Conservation (phyloP, 2,888 invertebrate species). For the Lissocephala sabroskyi region DNA sequence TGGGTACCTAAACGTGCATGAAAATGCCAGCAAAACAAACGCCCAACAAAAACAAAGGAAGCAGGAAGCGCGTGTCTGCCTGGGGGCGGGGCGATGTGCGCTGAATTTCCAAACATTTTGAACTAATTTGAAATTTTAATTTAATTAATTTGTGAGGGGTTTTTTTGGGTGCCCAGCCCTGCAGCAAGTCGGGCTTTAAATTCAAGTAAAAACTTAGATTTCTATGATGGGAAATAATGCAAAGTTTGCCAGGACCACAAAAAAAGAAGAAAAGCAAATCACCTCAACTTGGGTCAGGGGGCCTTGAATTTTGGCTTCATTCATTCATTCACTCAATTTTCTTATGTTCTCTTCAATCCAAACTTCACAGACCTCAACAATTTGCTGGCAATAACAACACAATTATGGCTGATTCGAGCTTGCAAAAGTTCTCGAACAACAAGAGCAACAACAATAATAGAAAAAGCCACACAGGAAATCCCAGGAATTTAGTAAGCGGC, state of each 20-base stretch:
- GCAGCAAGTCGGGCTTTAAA: no score
- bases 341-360: conserved; percentile 3
- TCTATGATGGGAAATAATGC: no score
- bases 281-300: no score
- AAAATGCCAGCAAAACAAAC: conserved; percentile 28
- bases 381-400: conserved; percentile 26
- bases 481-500: background rate
- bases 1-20: conserved; percentile 48
- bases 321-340: conserved; percentile 1
- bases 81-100: background rate
- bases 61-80: conserved; percentile 23
- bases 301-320: conserved; percentile 3
- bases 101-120: conserved; percentile 36
- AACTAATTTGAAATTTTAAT: conserved; percentile 58
- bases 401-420: conserved; percentile 48
- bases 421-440: conserved; percentile 27
- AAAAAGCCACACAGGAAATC: conserved; percentile 7
- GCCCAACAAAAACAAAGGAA: no score
- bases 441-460: conserved; percentile 17
- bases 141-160: conserved; percentile 48
- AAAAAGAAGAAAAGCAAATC: no score
- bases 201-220: no score
- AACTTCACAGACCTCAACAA: conserved; percentile 27
- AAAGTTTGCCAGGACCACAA: no score
- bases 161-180: no score